Evolutionary conservation across 92 coral and sea anemone species (phyloP).

Genomic region (Anthopleura xanthogrammica): DNA sequence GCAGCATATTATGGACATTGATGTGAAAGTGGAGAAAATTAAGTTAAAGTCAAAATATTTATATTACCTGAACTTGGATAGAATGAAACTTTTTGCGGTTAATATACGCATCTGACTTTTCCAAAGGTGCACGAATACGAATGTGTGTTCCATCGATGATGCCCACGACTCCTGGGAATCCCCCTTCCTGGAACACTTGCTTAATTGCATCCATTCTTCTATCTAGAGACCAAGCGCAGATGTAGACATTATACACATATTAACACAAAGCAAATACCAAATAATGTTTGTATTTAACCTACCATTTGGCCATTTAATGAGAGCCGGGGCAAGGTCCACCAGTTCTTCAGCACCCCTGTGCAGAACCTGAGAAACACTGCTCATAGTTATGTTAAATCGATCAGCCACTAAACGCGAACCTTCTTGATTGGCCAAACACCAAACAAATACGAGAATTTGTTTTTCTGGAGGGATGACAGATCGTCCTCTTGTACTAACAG

Average conservation of each 20-base stretch:
- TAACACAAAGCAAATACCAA: not conserved
- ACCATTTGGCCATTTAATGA: conserved; percentile 52
- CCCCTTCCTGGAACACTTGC: conserved; percentile 40
- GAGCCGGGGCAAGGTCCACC: conserved; percentile 28
- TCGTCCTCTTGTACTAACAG: conserved; percentile 33
- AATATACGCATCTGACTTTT: conserved; percentile 27
- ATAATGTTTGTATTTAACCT: not conserved
- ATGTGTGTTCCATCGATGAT: conserved; percentile 45
- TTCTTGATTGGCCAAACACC: conserved; percentile 53
- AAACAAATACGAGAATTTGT: conserved; percentile 45
- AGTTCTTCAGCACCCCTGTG: conserved; percentile 47
- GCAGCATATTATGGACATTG: not conserved
- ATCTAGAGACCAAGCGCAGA: conserved; percentile 18
- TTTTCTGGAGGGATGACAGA: conserved; percentile 40
- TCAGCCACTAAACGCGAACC: conserved; percentile 40
- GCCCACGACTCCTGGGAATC: conserved; percentile 49
- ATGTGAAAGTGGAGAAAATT: not conserved
- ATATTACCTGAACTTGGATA: conserved; percentile 23
- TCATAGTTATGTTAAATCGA: conserved; percentile 55
- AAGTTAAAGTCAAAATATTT: not conserved
- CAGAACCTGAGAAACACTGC: conserved; percentile 47
- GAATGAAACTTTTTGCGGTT: conserved; percentile 39
- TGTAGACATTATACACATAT: not conserved
- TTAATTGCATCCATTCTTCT: conserved; percentile 35
- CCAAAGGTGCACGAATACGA: conserved; percentile 34